Percentiles rank a stretch among this genome's conserved stretches.
phyloP scores from a whole-genome alignment of 2,888 invertebrate species.

The Cheiracanthium punctorium region DNA sequence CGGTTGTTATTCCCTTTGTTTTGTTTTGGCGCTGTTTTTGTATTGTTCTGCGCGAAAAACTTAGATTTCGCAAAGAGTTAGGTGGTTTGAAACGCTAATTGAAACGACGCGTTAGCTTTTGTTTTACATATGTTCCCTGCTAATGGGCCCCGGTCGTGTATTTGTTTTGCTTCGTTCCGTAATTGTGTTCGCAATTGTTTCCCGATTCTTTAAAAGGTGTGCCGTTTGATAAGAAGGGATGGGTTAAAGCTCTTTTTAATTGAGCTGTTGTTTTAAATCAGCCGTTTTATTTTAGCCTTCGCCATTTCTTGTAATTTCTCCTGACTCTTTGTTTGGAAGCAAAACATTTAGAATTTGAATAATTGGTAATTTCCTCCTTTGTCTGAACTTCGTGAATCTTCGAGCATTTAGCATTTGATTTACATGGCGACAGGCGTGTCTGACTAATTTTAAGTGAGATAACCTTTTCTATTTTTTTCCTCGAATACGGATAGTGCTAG shows the following conservation, averaged over 20 bases:
- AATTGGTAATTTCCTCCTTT: not conserved
- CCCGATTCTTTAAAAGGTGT: conserved; percentile 15
- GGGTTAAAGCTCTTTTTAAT: conserved; percentile 10
- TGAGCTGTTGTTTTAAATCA: conserved; percentile 4
- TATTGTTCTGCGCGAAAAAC: conserved; percentile 12
- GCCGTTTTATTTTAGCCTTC: not conserved
- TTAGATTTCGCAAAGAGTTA: conserved; percentile 8
- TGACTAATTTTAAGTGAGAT: too few relatives aligned
- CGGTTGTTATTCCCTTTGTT: conserved; percentile 13
- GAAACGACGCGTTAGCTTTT: conserved; percentile 42
- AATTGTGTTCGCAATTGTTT: not conserved
- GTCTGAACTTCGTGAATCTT: not conserved
- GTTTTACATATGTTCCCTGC: conserved; percentile 33
- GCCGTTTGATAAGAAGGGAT: conserved; percentile 13
- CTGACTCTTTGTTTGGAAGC: not conserved
- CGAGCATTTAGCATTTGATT: too few relatives aligned
- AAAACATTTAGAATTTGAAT: not conserved
- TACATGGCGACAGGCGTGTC: too few relatives aligned
- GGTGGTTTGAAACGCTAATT: conserved; percentile 59
- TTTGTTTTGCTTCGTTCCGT: conserved; percentile 23
- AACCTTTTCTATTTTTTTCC: too few relatives aligned
- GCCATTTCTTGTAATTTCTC: not conserved
- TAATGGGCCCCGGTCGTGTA: conserved; percentile 25
- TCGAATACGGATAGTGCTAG: too few relatives aligned
- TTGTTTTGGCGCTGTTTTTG: conserved; percentile 6